Percentiles rank a stretch among this genome's conserved stretches.
Conservation (phyloP, 2,888 invertebrate genomes). For the Volucella bombylans region DNA sequence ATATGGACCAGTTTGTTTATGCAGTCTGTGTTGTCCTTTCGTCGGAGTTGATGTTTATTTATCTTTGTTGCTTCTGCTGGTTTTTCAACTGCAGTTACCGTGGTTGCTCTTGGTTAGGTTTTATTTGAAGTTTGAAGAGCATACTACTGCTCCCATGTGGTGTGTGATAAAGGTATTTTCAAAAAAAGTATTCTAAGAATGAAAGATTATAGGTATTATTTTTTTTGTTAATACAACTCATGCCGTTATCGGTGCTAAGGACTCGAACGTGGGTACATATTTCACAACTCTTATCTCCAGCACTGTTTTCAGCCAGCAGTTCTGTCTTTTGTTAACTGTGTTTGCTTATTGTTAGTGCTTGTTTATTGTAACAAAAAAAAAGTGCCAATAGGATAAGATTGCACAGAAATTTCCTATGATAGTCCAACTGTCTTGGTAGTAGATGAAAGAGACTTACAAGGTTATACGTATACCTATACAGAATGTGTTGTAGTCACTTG, state of each 20-base stretch:
- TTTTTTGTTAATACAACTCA: background rate
- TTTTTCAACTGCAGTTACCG: slow-evolving; percentile 14
- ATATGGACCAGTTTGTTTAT: slow-evolving; percentile 28
- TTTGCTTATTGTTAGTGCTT: too few species aligned
- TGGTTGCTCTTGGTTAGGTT: slow-evolving; percentile 10
- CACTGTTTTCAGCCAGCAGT: too few species aligned
- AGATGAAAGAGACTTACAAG: too few species aligned
- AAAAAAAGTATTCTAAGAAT: slow-evolving; percentile 15
- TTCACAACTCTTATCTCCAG: background rate
- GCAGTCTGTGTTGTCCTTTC: slow-evolving; percentile 61
- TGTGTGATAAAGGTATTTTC: slow-evolving; percentile 40
- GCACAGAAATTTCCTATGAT: too few species aligned
- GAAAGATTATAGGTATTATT: background rate
- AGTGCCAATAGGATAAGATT: too few species aligned
- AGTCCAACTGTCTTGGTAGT: too few species aligned
- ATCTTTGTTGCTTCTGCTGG: background rate
- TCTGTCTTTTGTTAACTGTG: too few species aligned
- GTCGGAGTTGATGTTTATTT: slow-evolving; percentile 23
- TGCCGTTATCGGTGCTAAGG: slow-evolving; percentile 3
- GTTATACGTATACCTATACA: too few species aligned
- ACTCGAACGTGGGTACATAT: background rate
- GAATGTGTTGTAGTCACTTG: too few species aligned
- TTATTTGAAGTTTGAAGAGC: slow-evolving; percentile 53
- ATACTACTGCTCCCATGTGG: slow-evolving; percentile 65
- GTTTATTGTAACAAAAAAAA: too few species aligned